A percentile compares a stretch with the other conserved stretches of the same genome.
These are phyloP conservation scores for Homarus gammarus DNA, from an alignment of 2,888 invertebrate species.

Conservation along the genomic window DNA sequence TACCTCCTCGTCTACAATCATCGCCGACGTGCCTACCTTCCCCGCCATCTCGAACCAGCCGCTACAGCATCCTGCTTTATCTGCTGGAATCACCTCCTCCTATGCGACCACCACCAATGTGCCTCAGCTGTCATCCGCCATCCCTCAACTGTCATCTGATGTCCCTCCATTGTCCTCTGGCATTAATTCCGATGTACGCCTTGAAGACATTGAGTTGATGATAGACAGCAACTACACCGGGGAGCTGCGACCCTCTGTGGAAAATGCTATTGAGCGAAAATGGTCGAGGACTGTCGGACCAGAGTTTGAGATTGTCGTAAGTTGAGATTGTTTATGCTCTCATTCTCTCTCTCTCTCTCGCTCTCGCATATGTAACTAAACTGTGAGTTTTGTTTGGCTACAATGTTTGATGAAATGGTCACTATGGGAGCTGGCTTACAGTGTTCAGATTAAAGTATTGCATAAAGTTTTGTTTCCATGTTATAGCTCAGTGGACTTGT, in stretches of 20 bases:
- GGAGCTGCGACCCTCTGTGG: conserved; percentile 86
- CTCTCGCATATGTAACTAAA: too few relatives aligned
- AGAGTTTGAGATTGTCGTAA: conserved; percentile 90
- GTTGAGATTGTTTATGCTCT: too few relatives aligned
- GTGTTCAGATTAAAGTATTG: too few relatives aligned
- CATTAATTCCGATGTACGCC: conserved; percentile 78
- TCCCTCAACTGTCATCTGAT: conserved; percentile 50
- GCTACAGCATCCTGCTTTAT: conserved; percentile 18
- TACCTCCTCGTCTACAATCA: conserved; percentile 67
- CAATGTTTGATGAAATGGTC: too few relatives aligned
- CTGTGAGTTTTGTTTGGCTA: too few relatives aligned
- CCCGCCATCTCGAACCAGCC: conserved; percentile 54
- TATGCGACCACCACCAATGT: conserved; percentile 69
- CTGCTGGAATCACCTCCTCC: conserved; percentile 50
- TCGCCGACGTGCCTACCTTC: conserved; percentile 70
- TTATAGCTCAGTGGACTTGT: too few relatives aligned
- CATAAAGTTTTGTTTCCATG: too few relatives aligned
- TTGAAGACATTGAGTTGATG: conserved; percentile 83
- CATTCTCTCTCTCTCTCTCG: too few relatives aligned
- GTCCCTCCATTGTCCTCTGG: conserved; percentile 59
- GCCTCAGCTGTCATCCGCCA: conserved; percentile 65
- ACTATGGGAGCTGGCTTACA: too few relatives aligned
- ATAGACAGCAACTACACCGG: conserved; percentile 81
- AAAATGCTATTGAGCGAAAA: conserved; percentile 80
- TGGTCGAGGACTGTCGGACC: conserved; percentile 87